phyloP scores from a whole-genome alignment of 2,888 invertebrate species.

The Mantis religiosa region DNA sequence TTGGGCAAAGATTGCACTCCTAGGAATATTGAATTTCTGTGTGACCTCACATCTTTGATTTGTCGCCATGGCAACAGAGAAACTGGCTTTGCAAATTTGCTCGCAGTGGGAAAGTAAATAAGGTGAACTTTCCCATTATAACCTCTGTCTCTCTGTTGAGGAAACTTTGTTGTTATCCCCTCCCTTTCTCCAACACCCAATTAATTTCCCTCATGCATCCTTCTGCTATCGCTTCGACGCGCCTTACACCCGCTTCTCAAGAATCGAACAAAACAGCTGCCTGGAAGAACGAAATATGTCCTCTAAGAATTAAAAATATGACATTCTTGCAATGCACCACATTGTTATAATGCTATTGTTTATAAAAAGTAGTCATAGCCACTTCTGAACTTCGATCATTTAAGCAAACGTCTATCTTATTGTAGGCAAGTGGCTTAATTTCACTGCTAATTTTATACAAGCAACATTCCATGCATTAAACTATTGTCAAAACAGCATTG shows the following conservation, averaged over 20 bases:
- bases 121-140: background rate
- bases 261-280: background rate
- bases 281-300: background rate
- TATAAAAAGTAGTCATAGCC: too few species aligned
- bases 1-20: background rate
- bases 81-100: background rate
- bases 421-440: too few species aligned
- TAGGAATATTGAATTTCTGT: background rate
- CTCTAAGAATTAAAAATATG: background rate
- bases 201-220: constrained; percentile 6
- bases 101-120: background rate
- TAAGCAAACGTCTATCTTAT: too few species aligned
- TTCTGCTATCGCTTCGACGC: constrained; percentile 1
- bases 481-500: too few species aligned
- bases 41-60: background rate
- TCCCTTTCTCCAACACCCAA: constrained; percentile 2
- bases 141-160: constrained; percentile 3
- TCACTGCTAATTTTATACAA: too few species aligned
- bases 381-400: too few species aligned
- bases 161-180: background rate
- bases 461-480: too few species aligned
- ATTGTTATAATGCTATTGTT: too few species aligned
- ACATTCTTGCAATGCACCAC: too few species aligned
- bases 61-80: background rate
- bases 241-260: background rate